A percentile compares a stretch with the other conserved stretches of the same genome.
These are phyloP conservation scores for Pomacea canaliculata DNA, from an alignment of 2,888 invertebrate species.

Conservation along the genomic window DNA sequence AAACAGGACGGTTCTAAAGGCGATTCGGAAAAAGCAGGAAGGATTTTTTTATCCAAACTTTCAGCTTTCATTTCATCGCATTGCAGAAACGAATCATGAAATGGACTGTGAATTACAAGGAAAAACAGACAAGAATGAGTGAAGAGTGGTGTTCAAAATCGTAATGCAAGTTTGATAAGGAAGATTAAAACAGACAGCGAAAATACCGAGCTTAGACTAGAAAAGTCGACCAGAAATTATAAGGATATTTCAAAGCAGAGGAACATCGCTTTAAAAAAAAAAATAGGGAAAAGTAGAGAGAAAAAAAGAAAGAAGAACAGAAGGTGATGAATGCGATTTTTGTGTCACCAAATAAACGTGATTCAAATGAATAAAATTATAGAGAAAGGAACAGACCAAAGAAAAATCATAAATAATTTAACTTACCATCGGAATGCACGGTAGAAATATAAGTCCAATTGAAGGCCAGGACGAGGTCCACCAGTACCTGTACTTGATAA, in stretches of 20 bases:
- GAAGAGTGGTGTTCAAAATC: too few relatives aligned
- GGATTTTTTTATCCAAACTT: too few relatives aligned
- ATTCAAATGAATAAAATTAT: neutral
- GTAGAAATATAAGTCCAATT: slow-evolving; percentile 86
- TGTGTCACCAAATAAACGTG: neutral
- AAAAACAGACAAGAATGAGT: too few relatives aligned
- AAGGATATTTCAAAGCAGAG: neutral
- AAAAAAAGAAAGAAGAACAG: neutral
- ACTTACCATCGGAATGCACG: slow-evolving; percentile 81
- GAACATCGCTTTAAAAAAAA: neutral
- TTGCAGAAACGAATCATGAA: too few relatives aligned
- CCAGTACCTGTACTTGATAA: slow-evolving; percentile 82
- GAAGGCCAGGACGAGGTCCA: slow-evolving; percentile 72
- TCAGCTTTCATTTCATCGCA: too few relatives aligned
- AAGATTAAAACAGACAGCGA: neutral
- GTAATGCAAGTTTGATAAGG: too few relatives aligned
- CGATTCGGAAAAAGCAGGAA: too few relatives aligned
- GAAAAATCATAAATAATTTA: neutral
- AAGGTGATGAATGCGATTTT: neutral
- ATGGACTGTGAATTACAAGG: too few relatives aligned
- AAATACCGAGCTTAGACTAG: neutral
- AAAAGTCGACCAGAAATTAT: neutral
- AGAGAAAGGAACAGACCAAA: neutral
- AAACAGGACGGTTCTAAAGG: too few relatives aligned
- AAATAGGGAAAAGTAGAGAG: too few relatives aligned